Conservation (phyloP, 2,797 vertebrate species). For the Botia almorhae region DNA sequence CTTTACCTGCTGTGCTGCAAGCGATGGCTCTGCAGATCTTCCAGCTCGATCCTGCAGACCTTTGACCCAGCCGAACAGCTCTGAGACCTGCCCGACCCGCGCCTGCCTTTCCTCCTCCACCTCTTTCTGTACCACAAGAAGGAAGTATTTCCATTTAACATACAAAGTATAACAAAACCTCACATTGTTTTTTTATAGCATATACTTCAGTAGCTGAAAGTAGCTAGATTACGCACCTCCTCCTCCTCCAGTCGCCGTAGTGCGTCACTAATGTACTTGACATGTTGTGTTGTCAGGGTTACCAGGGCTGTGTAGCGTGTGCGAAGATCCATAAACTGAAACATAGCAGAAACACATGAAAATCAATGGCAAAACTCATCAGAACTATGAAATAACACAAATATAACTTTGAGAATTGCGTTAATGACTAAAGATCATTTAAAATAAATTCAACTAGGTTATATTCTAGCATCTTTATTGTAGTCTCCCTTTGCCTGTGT, state of each 20-base stretch:
- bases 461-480: too few species aligned
- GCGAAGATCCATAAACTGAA: conserved; percentile 95
- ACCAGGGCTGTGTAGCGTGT: conserved; percentile 96
- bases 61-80: conserved; percentile 89
- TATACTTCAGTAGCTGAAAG: neutral
- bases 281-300: conserved; percentile 94
- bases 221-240: conserved; percentile 78
- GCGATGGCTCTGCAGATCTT: conserved; percentile 84
- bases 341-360: conserved; percentile 19
- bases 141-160: neutral
- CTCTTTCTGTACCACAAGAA: conserved; percentile 82
- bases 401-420: too few species aligned
- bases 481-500: too few species aligned
- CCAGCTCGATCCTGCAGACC: conserved; percentile 79
- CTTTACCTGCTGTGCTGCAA: conserved; percentile 90
- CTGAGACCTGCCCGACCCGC: conserved; percentile 89
- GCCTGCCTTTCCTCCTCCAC: conserved; percentile 97
- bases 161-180: neutral
- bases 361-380: too few species aligned
- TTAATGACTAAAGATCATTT: too few species aligned
- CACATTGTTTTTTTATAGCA: neutral
- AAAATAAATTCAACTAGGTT: too few species aligned
- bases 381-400: too few species aligned
- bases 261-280: conserved; percentile 97
- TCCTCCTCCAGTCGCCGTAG: conserved; percentile 92